phyloP scores from a whole-genome alignment of 92 coral and sea anemone species.

The Porites evermanni region DNA sequence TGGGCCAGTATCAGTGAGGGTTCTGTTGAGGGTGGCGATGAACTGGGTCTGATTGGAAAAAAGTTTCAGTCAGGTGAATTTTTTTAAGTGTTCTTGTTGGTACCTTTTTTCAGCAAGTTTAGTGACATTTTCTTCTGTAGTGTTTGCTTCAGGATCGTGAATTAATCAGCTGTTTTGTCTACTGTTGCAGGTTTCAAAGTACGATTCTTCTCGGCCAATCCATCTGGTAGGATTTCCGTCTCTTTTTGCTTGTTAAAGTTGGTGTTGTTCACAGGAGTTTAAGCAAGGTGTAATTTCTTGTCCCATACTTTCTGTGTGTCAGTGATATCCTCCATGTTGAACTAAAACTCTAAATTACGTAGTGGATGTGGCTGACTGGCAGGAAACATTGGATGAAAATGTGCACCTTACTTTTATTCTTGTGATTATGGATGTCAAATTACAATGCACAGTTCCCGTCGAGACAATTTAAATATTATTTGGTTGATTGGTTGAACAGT shows the following conservation, averaged over 20 bases:
- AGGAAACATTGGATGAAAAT: conserved; percentile 2
- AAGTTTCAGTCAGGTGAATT: conserved; percentile 92
- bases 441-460: conserved; percentile 20
- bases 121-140: background rate
- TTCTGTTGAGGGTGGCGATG: conserved; percentile 93
- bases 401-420: conserved; percentile 30
- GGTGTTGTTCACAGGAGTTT: conserved; percentile 30
- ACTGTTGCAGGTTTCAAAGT: conserved; percentile 87
- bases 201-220: conserved; percentile 84
- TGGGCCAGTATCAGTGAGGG: conserved; percentile 98
- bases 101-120: background rate
- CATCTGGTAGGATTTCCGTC: conserved; percentile 87
- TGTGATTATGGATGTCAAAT: conserved; percentile 32
- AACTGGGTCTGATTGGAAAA: conserved; percentile 99
- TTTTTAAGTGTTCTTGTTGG: background rate
- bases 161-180: background rate
- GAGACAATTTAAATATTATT: background rate
- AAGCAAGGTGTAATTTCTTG: conserved; percentile 26
- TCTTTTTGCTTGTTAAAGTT: conserved; percentile 11
- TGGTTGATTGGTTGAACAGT: background rate
- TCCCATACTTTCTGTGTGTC: conserved; percentile 17
- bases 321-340: background rate
- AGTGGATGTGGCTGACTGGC: background rate
- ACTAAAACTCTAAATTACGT: background rate
- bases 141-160: background rate